A percentile compares a stretch with the other conserved stretches of the same genome.
Conservation (phyloP, 1,140 invertebrate species). For the Drosophila cardini region DNA sequence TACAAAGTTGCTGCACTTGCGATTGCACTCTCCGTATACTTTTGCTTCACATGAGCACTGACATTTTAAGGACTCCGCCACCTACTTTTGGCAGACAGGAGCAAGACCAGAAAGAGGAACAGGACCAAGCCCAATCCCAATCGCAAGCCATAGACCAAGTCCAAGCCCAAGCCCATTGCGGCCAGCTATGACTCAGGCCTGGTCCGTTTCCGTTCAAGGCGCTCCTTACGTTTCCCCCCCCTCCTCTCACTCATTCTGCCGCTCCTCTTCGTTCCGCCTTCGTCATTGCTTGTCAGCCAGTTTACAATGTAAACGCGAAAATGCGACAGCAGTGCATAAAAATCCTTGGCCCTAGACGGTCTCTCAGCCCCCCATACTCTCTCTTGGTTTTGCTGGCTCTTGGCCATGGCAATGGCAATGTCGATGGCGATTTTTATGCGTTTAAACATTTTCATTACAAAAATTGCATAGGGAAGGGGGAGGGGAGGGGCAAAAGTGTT, state of each 20-base stretch:
- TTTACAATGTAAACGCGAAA: constrained; percentile 82
- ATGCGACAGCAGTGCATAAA: constrained; percentile 82
- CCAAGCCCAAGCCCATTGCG: constrained; percentile 61
- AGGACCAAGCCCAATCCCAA: constrained; percentile 27
- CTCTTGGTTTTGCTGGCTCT: background rate
- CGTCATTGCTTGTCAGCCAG: constrained; percentile 70
- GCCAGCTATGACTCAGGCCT: constrained; percentile 70
- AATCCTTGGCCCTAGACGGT: constrained; percentile 61
- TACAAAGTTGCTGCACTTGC: constrained; percentile 19
- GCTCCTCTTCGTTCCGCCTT: constrained; percentile 10
- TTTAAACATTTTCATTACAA: constrained; percentile 83
- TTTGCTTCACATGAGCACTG: constrained; percentile 38
- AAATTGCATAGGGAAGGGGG: constrained; percentile 80
- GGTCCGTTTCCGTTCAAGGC: constrained; percentile 39
- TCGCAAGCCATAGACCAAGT: constrained; percentile 26
- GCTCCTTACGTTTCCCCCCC: background rate
- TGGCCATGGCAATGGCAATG: constrained; percentile 26
- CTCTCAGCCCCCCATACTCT: constrained; percentile 4
- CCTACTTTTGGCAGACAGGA: constrained; percentile 38
- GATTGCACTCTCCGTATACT: constrained; percentile 33
- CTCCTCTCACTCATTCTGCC: background rate
- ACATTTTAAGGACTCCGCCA: constrained; percentile 55
- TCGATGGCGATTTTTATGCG: constrained; percentile 78
- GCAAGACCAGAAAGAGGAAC: constrained; percentile 33
- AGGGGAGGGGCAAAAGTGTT: constrained; percentile 64